Base-by-base conservation (phyloP, 1,140 invertebrate species). In the Dreissena polymorpha region DNA sequence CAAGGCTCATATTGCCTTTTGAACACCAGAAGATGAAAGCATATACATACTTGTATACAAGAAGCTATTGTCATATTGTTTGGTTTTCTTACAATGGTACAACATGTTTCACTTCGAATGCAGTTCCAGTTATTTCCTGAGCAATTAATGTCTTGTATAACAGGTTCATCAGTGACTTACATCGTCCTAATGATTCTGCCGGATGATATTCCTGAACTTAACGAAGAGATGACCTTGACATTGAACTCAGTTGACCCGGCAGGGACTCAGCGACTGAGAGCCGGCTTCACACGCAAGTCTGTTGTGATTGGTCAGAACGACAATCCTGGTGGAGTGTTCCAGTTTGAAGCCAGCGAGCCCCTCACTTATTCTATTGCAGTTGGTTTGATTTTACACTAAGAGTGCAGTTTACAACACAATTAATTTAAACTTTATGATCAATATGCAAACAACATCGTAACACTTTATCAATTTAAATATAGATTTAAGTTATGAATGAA, bases 241-340 rank as follows among this genome's bases (percentile, higher is more conserved):
- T 83, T 92, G 72, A 86, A 79, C 8, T 85, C 60, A 18, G 90
- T 90, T 3, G 83, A 87, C 55, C 90, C 90, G 25, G 80, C 86
- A 49, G 85, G 73, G 16, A 88, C 86, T 3, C 90, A 92, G 63
- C 67, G 89, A 18, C 79, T 92, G 21, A 84, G 88, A 55, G 68
- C 78, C 12, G 88, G 88, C 0, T 53, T 87, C 10, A 87, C 81
- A 3, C 72, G 84, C 49, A 71, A 88, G 13, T 85, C 83, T 39
- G 84, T 92, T 18, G 86, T 89, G 23, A 88, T 92, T 12, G 65
- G 29, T 12, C 89, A 91, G 70, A 92, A 92, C 84, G 92, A 92
- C 72, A 91, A 92, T 70, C 91, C 92, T 51, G 91, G 90, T 12
- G 92, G 92, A 23, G 85, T 87, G 6, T 90, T 92, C n/a, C 85